Conservation (phyloP, 2,797 vertebrate genomes). For the Myotis findleyi region DNA sequence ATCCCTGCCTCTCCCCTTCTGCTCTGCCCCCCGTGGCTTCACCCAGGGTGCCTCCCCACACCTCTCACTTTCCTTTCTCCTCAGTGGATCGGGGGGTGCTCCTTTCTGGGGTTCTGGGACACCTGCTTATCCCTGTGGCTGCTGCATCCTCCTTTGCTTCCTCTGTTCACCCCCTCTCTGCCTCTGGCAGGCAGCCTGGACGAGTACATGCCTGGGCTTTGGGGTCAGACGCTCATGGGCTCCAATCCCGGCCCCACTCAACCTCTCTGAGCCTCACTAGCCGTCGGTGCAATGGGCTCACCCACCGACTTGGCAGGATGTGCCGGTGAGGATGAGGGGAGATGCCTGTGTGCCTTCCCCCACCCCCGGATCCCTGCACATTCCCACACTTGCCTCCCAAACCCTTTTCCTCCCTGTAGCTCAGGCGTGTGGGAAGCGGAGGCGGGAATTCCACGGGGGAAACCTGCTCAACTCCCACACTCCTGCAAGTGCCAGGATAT, state of each 20-base stretch:
- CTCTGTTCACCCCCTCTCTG: neutral
- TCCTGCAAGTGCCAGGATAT: conserved; percentile 73
- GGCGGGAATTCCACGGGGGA: conserved; percentile 71
- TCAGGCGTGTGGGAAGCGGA: conserved; percentile 15
- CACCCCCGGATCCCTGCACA: neutral
- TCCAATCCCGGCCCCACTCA: neutral
- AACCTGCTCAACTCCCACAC: conserved; percentile 62
- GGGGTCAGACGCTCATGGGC: neutral
- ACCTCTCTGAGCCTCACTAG: neutral
- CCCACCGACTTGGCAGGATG: neutral
- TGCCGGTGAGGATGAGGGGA: neutral
- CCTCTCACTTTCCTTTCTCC: neutral
- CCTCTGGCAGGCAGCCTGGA: neutral
- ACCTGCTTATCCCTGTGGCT: neutral
- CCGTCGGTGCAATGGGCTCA: neutral
- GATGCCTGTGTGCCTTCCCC: neutral
- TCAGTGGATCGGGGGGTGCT: neutral
- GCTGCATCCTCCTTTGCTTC: neutral
- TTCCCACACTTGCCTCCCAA: neutral
- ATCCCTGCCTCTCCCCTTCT: neutral
- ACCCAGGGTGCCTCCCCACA: neutral
- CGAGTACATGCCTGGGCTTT: neutral
- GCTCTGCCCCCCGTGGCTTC: neutral
- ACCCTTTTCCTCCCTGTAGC: neutral
- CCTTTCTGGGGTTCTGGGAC: neutral